A percentile compares a stretch with the other conserved stretches of the same genome.
These are phyloP conservation scores for Phyllostomus discolor DNA, from an alignment of 2,113 vertebrate genomes.

Conservation along the genomic window DNA sequence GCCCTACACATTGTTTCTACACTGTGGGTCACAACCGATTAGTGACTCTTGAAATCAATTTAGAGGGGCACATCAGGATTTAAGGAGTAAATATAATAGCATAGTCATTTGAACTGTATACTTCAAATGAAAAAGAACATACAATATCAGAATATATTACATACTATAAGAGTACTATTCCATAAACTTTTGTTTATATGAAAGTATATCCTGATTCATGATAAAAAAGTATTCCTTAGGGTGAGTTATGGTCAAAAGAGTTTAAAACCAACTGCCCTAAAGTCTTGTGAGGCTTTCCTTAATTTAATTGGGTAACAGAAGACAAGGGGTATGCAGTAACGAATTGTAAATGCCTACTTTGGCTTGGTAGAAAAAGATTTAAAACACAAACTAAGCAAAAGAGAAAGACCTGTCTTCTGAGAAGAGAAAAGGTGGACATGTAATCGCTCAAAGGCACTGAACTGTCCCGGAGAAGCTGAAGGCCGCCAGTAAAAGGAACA, in stretches of 20 bases:
- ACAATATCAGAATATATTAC: background rate
- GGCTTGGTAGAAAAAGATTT: background rate
- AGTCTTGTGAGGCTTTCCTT: background rate
- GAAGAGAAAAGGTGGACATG: background rate
- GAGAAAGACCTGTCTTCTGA: background rate
- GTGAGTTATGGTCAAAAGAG: background rate
- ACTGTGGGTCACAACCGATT: rapidly evolving
- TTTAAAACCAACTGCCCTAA: background rate
- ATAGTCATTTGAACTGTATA: background rate
- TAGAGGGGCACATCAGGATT: background rate
- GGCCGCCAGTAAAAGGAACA: background rate
- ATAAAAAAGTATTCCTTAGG: background rate
- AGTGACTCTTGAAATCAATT: background rate
- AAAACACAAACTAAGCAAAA: background rate
- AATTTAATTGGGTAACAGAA: background rate
- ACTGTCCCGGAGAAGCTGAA: background rate
- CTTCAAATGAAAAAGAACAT: background rate
- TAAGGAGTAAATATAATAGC: background rate
- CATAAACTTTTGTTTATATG: background rate
- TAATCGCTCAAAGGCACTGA: background rate
- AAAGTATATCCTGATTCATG: background rate
- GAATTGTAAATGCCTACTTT: background rate
- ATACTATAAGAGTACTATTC: background rate
- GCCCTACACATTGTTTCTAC: background rate
- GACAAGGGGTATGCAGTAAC: background rate